A percentile compares a stretch with the other conserved stretches of the same genome.
These are phyloP conservation scores for Plebejus melissa DNA, from an alignment of 2,888 invertebrate genomes.

Conservation along the genomic window DNA sequence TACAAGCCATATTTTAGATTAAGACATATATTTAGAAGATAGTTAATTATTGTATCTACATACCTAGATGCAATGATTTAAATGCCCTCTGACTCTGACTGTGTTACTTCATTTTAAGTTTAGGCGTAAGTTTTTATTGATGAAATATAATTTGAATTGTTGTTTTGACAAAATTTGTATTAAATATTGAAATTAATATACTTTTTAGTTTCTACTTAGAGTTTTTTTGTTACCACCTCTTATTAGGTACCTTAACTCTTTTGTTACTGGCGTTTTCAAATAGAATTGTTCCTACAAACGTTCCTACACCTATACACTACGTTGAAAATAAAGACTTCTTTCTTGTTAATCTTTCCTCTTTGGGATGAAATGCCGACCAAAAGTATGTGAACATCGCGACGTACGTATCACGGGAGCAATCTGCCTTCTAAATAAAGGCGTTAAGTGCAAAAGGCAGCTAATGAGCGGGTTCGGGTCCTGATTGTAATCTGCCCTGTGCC, in stretches of 20 bases:
- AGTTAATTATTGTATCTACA: neutral
- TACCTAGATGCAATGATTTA: neutral
- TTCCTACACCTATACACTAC: neutral
- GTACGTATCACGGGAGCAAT: slow-evolving; percentile 1
- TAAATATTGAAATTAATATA: neutral
- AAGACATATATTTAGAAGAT: neutral
- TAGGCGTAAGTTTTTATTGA: neutral
- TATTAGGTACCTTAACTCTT: no score
- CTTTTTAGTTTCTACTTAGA: neutral
- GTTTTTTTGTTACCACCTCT: neutral
- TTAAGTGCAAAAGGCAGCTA: slow-evolving; percentile 34
- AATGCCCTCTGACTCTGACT: neutral
- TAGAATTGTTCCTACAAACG: neutral
- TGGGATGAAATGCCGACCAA: neutral
- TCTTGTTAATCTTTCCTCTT: neutral
- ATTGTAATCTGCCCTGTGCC: slow-evolving; percentile 36
- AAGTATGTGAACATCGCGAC: neutral
- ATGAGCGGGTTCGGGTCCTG: slow-evolving; percentile 38
- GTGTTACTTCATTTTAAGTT: slow-evolving; percentile 7
- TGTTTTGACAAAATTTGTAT: neutral
- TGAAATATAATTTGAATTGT: neutral
- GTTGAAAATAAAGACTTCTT: neutral
- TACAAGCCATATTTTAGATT: slow-evolving; percentile 10
- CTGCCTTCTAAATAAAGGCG: slow-evolving; percentile 33
- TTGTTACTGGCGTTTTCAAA: no score